These are phyloP conservation scores for Lasaia peninsularis DNA, from an alignment of 1,140 invertebrate species.

Conservation along the genomic window DNA sequence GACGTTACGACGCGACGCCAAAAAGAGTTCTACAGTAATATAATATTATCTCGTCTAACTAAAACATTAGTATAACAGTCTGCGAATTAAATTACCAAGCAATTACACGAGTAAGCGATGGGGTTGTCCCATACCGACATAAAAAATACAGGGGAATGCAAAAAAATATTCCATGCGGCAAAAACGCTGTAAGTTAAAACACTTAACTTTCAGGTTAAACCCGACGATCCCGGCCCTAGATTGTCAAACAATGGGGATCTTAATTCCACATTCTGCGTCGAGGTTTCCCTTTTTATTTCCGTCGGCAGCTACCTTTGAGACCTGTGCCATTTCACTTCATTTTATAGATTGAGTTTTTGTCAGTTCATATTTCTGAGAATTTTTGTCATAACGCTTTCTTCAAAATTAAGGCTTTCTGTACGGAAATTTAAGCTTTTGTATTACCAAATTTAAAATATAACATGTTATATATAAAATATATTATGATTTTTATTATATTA, in stretches of 20 bases:
- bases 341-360: constrained; percentile 2
- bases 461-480: neutral
- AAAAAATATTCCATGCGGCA: neutral
- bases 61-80: too few relatives aligned
- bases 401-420: too few relatives aligned
- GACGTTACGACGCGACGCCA: too few relatives aligned
- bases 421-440: too few relatives aligned
- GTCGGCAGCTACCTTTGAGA: constrained; percentile 11
- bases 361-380: neutral
- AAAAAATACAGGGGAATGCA: too few relatives aligned
- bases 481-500: too few relatives aligned
- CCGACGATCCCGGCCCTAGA: constrained; percentile 1
- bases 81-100: too few relatives aligned
- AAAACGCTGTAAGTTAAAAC: constrained; percentile 5
- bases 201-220: neutral
- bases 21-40: too few relatives aligned
- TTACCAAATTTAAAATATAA: too few relatives aligned
- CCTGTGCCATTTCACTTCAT: constrained; percentile 5
- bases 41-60: too few relatives aligned
- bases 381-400: neutral
- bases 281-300: constrained; percentile 8
- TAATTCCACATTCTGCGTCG: constrained; percentile 8
- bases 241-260: constrained; percentile 12
- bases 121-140: too few relatives aligned
- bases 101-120: too few relatives aligned